Percentiles rank a stretch among this genome's conserved stretches.
These are phyloP conservation scores for Todiramphus saurophagus DNA, from an alignment of 2,113 vertebrate species.

Conservation along the genomic window DNA sequence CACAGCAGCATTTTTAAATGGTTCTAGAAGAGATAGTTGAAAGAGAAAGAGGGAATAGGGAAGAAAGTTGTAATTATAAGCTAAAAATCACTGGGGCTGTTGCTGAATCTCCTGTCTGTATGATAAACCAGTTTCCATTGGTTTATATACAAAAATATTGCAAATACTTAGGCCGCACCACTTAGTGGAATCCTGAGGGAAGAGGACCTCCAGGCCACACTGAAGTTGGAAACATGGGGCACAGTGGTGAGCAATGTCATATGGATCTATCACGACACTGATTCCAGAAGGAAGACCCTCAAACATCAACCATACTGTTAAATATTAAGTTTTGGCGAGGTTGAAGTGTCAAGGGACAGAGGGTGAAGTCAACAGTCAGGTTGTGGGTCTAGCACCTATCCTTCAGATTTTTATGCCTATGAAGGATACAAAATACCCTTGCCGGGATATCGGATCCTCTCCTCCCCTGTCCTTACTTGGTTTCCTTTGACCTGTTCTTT, in stretches of 20 bases:
- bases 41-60: not conserved
- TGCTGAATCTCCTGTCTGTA: not conserved
- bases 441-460: not conserved
- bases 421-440: not conserved
- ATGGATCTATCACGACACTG: not conserved
- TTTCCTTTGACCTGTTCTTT: not conserved
- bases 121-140: not conserved
- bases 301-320: not conserved
- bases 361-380: not conserved
- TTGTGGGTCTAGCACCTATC: not conserved
- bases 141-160: not conserved
- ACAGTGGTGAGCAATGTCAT: accelerated
- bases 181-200: not conserved
- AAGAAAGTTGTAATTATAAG: not conserved
- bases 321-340: not conserved
- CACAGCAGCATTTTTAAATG: not conserved
- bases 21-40: not conserved
- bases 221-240: not conserved
- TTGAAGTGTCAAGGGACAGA: not conserved
- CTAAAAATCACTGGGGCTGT: not conserved
- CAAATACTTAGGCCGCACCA: not conserved
- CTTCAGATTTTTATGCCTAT: not conserved
- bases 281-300: not conserved
- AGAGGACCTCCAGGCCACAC: not conserved
- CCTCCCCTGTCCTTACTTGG: not conserved